Evolutionary conservation across 1,140 invertebrate species (phyloP), one percentile per base, ranked within the genome.

Genomic region (Sarcophaga peregrina): DNA sequence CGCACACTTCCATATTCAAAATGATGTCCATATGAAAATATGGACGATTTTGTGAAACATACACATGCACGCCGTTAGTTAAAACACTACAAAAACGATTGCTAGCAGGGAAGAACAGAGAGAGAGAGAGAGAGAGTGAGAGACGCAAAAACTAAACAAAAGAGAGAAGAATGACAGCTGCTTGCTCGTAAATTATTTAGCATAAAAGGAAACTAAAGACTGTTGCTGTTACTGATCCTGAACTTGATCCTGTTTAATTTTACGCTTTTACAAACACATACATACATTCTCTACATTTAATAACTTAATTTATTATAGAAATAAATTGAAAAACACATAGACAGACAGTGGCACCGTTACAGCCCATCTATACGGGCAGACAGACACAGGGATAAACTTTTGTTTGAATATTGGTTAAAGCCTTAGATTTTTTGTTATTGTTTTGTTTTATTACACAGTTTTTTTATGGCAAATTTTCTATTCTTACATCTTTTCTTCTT

Each of bases 141-240:
- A 25, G 5, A 10, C 2, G 5, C n/a, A 25, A n/a, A 25, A 72
- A 72, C 62, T 20, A 72, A 72, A 72, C 62, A 72, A 78, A 50
- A 8, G 75, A 50, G 9, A 45, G n/a, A 75, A 75, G 9, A 46
- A 5, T 50, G 75, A 78, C 75, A 78, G 75, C 75, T 78, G 62
- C 50, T 13, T 52, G 73, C 73, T 48, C 75, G 13, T 78, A 78
- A 78, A 78, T 9, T 17, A 50, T 17, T 50, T 25, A 37, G 25
- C 20, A 68, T 68, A 25, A 68, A 68, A 78, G 75, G 75, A 25
- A 37, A 47, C 17, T 78, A 50, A 78, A 78, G n/a, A 52, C 75
- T 78, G 75, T 78, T 78, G 75, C 62, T 72, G 62, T 25, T 37
- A 4, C 62, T 78, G 75, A 78, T 78, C 75, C 75, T 78, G 75